A percentile compares a stretch with the other conserved stretches of the same genome.
phyloP scores from a whole-genome alignment of 2,113 vertebrate genomes.

The Hypanus sabinus region DNA sequence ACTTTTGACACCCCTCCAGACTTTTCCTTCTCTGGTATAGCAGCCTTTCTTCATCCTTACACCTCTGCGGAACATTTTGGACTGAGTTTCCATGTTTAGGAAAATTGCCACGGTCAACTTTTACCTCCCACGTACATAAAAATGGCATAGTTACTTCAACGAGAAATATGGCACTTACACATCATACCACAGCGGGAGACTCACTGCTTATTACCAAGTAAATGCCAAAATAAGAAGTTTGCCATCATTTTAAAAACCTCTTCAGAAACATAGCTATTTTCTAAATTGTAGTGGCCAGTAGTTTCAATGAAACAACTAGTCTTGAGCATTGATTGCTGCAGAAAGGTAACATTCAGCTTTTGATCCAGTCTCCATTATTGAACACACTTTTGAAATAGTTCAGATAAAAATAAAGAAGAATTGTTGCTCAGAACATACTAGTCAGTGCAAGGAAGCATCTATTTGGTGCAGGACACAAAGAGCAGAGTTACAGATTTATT shows the following conservation, averaged over 20 bases:
- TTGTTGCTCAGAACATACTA: background rate
- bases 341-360: background rate
- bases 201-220: background rate
- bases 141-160: background rate
- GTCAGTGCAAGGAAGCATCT: background rate
- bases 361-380: background rate
- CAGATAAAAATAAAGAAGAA: background rate
- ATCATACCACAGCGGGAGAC: background rate
- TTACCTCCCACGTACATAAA: background rate
- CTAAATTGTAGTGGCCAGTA: background rate
- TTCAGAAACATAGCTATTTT: background rate
- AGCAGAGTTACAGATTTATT: background rate
- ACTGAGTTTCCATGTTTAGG: background rate
- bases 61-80: background rate
- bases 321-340: background rate
- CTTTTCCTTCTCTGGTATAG: background rate
- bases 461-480: background rate
- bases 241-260: background rate
- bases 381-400: background rate
- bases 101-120: background rate
- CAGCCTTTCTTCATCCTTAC: background rate
- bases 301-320: background rate
- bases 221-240: background rate
- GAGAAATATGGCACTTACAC: background rate
- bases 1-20: background rate